Percentiles rank a stretch among this genome's conserved stretches.
phyloP scores from a whole-genome alignment of 2,888 invertebrate genomes.

The Chaetoderma sp. region DNA sequence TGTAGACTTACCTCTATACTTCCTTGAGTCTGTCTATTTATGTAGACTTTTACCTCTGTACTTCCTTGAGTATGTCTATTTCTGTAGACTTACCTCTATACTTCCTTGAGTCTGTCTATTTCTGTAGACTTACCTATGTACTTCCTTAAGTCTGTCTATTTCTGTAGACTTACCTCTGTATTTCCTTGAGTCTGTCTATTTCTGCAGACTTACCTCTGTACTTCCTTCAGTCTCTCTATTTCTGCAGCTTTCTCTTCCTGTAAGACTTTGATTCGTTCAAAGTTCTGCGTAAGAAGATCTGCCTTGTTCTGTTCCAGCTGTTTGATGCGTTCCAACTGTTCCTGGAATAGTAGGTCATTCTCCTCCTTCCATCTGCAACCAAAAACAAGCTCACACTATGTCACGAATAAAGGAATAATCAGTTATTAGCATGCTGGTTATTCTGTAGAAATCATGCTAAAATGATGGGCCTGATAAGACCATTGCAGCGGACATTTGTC shows the following conservation, averaged over 20 bases:
- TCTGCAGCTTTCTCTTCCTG: conserved; percentile 53
- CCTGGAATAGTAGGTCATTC: conserved; percentile 53
- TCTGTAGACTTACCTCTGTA: not conserved
- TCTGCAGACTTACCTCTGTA: conserved; percentile 39
- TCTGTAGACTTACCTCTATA: too few species aligned
- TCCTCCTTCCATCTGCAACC: conserved; percentile 57
- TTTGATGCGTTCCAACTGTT: conserved; percentile 50
- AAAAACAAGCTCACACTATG: too few species aligned
- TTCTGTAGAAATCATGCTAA: too few species aligned
- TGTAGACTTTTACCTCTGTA: too few species aligned
- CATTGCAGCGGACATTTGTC: too few species aligned
- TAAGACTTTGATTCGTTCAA: conserved; percentile 47
- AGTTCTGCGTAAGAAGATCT: conserved; percentile 47
- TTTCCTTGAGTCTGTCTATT: conserved; percentile 48
- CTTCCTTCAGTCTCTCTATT: conserved; percentile 54
- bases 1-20: too few species aligned
- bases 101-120: too few species aligned
- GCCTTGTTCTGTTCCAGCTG: conserved; percentile 62
- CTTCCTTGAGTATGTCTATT: too few species aligned
- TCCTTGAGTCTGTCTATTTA: too few species aligned
- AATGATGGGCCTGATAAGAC: too few species aligned
- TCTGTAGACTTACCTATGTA: not conserved
- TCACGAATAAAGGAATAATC: too few species aligned
- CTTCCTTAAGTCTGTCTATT: too few species aligned
- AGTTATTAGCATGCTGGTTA: not conserved